Evolutionary conservation across 2,888 invertebrate genomes (phyloP).

Genomic region (Lacanobia wlatinum): DNA sequence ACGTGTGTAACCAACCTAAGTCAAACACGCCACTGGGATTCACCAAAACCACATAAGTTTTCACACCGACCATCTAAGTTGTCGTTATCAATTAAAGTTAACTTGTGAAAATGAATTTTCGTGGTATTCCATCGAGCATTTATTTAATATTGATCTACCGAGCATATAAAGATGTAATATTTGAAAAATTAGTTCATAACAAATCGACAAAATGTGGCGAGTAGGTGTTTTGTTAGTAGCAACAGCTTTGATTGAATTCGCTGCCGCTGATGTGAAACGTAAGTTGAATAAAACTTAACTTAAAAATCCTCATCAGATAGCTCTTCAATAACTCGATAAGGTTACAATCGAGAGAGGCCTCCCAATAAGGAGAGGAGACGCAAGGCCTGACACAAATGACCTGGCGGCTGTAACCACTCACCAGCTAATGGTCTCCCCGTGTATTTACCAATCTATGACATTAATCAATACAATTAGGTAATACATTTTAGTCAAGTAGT

Average conservation of each 20-base stretch:
- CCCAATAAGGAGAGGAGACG: no score
- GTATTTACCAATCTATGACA: not conserved
- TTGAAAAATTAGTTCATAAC: constrained; percentile 65
- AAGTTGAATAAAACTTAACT: constrained; percentile 62
- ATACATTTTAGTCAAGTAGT: not conserved
- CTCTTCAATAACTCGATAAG: not conserved
- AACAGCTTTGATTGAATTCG: constrained; percentile 64
- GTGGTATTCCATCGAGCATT: constrained; percentile 67
- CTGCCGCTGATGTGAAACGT: constrained; percentile 71
- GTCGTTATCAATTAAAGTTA: constrained; percentile 72
- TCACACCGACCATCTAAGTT: constrained; percentile 68
- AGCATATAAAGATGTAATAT: constrained; percentile 79
- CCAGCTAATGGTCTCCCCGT: no score
- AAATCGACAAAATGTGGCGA: constrained; percentile 77
- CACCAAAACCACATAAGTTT: constrained; percentile 50
- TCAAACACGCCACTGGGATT: constrained; percentile 44
- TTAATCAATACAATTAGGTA: no score
- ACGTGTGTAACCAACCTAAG: constrained; percentile 29
- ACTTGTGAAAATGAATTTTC: constrained; percentile 63
- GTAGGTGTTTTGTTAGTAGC: constrained; percentile 71
- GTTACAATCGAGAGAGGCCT: not conserved
- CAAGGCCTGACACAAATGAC: no score
- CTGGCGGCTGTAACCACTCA: not conserved
- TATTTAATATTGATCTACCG: constrained; percentile 69
- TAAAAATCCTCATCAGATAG: not conserved